Percentiles rank a stretch among this genome's conserved stretches.
Conservation (phyloP, 2,797 vertebrate species). For the Etheostoma perlongum region DNA sequence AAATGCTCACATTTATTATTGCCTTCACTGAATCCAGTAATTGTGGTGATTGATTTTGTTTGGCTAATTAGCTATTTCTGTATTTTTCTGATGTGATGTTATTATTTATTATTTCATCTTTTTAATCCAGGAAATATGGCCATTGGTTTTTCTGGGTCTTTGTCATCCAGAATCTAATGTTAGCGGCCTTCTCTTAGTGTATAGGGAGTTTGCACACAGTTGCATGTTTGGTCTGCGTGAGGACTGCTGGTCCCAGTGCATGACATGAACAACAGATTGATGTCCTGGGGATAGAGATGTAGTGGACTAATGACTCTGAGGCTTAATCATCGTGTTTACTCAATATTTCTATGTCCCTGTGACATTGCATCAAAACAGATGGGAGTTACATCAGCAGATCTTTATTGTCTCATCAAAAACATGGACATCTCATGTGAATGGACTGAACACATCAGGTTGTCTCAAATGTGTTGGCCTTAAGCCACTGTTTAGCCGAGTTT, state of each 20-base stretch:
- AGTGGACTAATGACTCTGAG: conserved; percentile 70
- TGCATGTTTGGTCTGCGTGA: conserved; percentile 26
- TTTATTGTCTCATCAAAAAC: conserved; percentile 9
- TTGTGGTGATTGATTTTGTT: not conserved
- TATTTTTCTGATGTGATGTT: not conserved
- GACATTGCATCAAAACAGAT: conserved; percentile 31
- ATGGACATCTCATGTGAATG: conserved; percentile 14
- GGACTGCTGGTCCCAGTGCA: conserved; percentile 43
- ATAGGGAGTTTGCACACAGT: conserved; percentile 22
- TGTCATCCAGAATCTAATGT: not conserved
- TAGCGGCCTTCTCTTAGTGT: not conserved
- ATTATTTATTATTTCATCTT: not conserved
- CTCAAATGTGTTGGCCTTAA: conserved; percentile 3
- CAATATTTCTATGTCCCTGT: conserved; percentile 15
- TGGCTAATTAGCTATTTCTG: not conserved
- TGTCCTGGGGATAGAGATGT: conserved; percentile 54
- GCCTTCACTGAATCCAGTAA: not conserved
- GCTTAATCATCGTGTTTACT: conserved; percentile 70
- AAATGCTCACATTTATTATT: not conserved
- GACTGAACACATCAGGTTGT: not conserved
- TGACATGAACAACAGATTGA: conserved; percentile 30
- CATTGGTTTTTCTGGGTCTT: not conserved
- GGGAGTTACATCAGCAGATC: conserved; percentile 47
- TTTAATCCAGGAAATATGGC: not conserved
- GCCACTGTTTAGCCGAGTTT: not conserved